phyloP scores from a whole-genome alignment of 64 coral and sea anemone species.

The Dendronephthya gigantea region DNA sequence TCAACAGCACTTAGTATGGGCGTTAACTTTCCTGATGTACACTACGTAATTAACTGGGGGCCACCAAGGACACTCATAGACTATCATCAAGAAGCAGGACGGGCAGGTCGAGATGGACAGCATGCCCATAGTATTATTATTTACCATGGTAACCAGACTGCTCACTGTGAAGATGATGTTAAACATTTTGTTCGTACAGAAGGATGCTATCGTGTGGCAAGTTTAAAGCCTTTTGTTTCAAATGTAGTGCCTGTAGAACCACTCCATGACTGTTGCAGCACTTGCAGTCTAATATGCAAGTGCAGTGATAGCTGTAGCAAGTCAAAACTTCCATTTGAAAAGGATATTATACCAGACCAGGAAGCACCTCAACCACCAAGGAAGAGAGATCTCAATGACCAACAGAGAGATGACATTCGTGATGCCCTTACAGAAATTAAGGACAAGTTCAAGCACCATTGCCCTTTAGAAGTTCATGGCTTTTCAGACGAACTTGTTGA shows the following conservation, averaged over 20 bases:
- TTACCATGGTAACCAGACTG: constrained; percentile 10
- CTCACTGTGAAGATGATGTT: constrained; percentile 33
- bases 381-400: not conserved
- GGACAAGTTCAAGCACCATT: not conserved
- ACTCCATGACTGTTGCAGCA: not conserved
- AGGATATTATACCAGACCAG: not conserved
- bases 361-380: not conserved
- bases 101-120: constrained; percentile 21
- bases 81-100: constrained; percentile 15
- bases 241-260: not conserved
- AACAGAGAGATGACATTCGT: not conserved
- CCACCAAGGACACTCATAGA: constrained; percentile 14
- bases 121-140: not conserved
- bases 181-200: not conserved
- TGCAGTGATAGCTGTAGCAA: not conserved
- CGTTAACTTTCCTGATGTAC: too few species aligned
- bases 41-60: too few species aligned
- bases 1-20: constrained; percentile 3
- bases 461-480: not conserved
- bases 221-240: not conserved
- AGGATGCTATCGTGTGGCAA: constrained; percentile 3
- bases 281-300: not conserved
- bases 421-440: not conserved
- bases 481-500: constrained; percentile 2
- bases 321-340: not conserved